A percentile compares a stretch with the other conserved stretches of the same genome.
These are phyloP conservation scores for Philaethria dido DNA, from an alignment of 2,888 invertebrate species.

Conservation along the genomic window DNA sequence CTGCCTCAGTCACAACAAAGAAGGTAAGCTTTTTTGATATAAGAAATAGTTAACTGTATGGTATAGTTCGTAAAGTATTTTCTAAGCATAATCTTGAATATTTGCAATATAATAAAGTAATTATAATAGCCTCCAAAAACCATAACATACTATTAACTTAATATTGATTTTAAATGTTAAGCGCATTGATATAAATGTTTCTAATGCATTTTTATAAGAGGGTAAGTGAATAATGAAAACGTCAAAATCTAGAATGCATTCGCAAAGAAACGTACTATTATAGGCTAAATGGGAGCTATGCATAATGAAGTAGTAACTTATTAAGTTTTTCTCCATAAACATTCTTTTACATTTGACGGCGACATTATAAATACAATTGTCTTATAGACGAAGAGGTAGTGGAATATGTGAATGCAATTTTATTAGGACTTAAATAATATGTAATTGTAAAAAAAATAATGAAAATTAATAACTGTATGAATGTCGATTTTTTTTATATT, in stretches of 20 bases:
- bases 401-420: no score
- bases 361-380: neutral
- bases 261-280: no score
- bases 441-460: no score
- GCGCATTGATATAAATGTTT: neutral
- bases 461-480: no score
- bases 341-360: no score
- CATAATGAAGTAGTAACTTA: neutral
- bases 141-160: neutral
- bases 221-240: no score
- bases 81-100: neutral
- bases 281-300: neutral
- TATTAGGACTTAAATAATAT: no score
- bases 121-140: neutral
- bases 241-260: neutral
- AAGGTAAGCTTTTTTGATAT: slow-evolving; percentile 60
- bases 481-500: no score
- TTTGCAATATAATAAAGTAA: neutral
- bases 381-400: neutral
- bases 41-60: neutral
- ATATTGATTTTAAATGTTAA: neutral
- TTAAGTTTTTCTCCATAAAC: neutral
- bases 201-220: neutral
- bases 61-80: neutral
- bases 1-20: slow-evolving; percentile 61